Base-by-base conservation (phyloP, 2,888 invertebrate species). In the Leptinotarsa juncta region DNA sequence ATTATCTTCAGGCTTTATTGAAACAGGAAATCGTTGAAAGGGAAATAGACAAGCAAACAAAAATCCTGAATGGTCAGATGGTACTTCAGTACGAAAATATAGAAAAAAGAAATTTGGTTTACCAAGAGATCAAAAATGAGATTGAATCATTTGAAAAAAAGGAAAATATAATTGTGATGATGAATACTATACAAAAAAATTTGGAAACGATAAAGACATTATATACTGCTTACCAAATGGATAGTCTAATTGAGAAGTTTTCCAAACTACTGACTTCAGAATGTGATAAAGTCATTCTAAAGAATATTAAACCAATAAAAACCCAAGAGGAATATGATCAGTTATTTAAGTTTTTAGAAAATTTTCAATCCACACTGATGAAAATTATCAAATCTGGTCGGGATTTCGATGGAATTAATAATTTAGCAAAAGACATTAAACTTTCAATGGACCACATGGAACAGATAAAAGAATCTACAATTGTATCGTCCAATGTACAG, bases 361-460 rank as follows among this genome's bases (percentile, higher is more conserved):
- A n/a, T 16, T 57, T 20, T 4, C 55, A 66, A 67, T 12, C 70
- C n/a, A 49, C 67, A 1, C 62, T 72, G 32, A 42, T 49, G 18
- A 75, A 75, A 72, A 72, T 72, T 67, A 51, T 72, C 7, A 53
- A 72, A 42, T 75, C 75, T 16, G 72, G 75, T 51, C 75, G 70
- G 32, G 55, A 75, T 14, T 75, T 75, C 55, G n/a, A 51, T 26
- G 60, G 70, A 23, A 66, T 75, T 14, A 62, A 72, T 53, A 16
- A 10, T 51, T 68, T 75, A 50, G 75, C 75, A 4, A 67, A 75
- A 14, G 23, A 67, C 16, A 72, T 75, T 7, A 66, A 55, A 57
- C 48, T 15, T 1, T 72, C 70, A 32, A n/a, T 53, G 18, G 42
- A 67, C 5, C 23, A 67, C 7, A 48, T 49, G 23, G 50, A 62